Percentiles rank a stretch among this genome's conserved stretches.
These are phyloP conservation scores for Sebastes reedi DNA, from an alignment of 2,797 vertebrate genomes.

Conservation along the genomic window DNA sequence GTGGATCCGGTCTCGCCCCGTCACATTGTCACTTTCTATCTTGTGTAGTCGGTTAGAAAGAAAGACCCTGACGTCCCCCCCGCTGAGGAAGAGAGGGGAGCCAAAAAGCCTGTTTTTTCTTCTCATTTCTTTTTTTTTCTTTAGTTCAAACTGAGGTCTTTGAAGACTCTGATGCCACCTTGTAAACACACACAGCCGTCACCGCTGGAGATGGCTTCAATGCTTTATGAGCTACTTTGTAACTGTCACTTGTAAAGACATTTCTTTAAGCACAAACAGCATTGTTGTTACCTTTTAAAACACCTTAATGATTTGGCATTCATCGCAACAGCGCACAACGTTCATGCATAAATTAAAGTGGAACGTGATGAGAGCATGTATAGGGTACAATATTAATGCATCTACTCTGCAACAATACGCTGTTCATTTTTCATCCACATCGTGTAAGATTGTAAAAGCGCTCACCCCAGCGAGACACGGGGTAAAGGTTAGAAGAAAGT, in stretches of 20 bases:
- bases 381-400: background rate
- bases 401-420: background rate
- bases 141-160: constrained; percentile 35
- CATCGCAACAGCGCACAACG: background rate
- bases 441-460: constrained; percentile 11
- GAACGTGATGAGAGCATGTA: background rate
- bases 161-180: constrained; percentile 16
- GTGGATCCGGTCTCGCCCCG: background rate
- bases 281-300: constrained; percentile 6
- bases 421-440: constrained; percentile 40
- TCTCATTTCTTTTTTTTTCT: background rate
- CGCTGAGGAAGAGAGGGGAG: background rate
- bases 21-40: background rate
- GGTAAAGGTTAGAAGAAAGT: constrained; percentile 52
- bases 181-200: constrained; percentile 34
- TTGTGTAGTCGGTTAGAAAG: background rate
- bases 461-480: background rate
- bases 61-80: background rate
- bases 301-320: background rate
- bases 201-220: constrained; percentile 12
- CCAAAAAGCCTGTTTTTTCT: background rate
- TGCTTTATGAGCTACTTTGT: constrained; percentile 35
- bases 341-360: background rate
- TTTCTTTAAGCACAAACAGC: background rate
- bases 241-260: constrained; percentile 1